Percentiles rank a stretch among this genome's conserved stretches.
Evolutionary conservation across 53 echinoderm and acorn worm genomes (phyloP).

Genomic region (Holothuria scabra): DNA sequence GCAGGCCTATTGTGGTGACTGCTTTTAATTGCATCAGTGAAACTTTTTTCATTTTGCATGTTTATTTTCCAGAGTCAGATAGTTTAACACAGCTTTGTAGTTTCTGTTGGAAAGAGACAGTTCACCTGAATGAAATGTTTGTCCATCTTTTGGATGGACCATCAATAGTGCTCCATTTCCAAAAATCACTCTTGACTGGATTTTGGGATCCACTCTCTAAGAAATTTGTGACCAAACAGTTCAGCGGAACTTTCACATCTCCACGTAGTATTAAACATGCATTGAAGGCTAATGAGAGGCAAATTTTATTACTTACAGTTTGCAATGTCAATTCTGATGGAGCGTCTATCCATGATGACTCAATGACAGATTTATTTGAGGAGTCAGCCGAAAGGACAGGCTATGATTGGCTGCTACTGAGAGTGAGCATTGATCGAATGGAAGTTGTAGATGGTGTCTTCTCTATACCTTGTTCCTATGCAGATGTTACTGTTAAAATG

Average conservation of each 20-base stretch:
- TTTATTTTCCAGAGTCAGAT: too few relatives aligned
- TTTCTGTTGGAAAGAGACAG: too few relatives aligned
- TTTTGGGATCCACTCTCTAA: slow-evolving; percentile 16
- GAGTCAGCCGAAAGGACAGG: neutral
- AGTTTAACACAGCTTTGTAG: too few relatives aligned
- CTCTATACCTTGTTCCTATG: slow-evolving; percentile 7
- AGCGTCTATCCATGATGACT: neutral
- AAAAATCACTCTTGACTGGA: neutral
- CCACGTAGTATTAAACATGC: neutral
- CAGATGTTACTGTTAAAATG: slow-evolving; percentile 12
- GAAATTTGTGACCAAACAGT: neutral
- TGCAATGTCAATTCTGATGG: too few relatives aligned
- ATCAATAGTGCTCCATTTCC: neutral
- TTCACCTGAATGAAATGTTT: neutral
- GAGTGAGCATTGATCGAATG: neutral
- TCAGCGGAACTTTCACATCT: neutral
- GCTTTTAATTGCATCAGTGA: neutral
- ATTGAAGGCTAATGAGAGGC: neutral
- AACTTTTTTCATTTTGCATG: too few relatives aligned
- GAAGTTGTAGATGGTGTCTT: neutral
- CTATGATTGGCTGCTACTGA: slow-evolving; percentile 13
- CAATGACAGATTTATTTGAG: slow-evolving; percentile 2
- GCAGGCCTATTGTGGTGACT: slow-evolving; percentile 7
- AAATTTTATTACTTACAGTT: neutral
- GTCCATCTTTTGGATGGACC: slow-evolving; percentile 16